phyloP scores from a whole-genome alignment of 2,888 invertebrate species.

The Chorisops tibialis region DNA sequence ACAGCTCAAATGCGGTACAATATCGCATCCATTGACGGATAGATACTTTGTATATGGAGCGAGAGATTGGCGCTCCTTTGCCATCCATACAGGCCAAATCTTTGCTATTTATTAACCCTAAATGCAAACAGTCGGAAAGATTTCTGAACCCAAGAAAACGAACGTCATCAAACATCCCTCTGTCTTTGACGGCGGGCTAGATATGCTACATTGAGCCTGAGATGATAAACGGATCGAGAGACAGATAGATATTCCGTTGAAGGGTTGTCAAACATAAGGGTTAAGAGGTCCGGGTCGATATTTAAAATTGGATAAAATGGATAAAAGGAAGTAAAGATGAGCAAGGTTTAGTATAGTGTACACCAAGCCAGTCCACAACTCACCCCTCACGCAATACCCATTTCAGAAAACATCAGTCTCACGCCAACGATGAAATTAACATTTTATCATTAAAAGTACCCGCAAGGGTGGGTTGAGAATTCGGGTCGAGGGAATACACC shows the following conservation, averaged over 20 bases:
- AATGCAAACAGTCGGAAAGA: constrained; percentile 34
- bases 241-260: constrained; percentile 28
- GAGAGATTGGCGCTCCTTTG: background rate
- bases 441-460: constrained; percentile 34
- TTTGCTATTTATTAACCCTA: constrained; percentile 34
- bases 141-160: constrained; percentile 32
- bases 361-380: background rate
- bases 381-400: constrained; percentile 23
- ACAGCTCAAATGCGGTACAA: background rate
- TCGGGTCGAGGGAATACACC: constrained; percentile 1
- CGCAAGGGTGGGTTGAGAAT: constrained; percentile 27
- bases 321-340: constrained; percentile 33
- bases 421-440: constrained; percentile 34
- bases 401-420: constrained; percentile 32
- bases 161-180: constrained; percentile 34
- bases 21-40: too few species aligned
- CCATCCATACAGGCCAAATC: constrained; percentile 17
- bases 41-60: too few species aligned
- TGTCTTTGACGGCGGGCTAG: constrained; percentile 26
- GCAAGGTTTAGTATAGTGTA: constrained; percentile 14
- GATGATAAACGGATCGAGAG: constrained; percentile 31
- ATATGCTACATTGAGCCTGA: constrained; percentile 13
- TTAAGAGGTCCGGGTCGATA: constrained; percentile 30
- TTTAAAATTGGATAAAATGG: constrained; percentile 34
- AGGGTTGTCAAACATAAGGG: constrained; percentile 35